A percentile compares a stretch with the other conserved stretches of the same genome.
These are phyloP conservation scores for Sthenelais limicola DNA, from an alignment of 2,888 invertebrate genomes.

Conservation along the genomic window DNA sequence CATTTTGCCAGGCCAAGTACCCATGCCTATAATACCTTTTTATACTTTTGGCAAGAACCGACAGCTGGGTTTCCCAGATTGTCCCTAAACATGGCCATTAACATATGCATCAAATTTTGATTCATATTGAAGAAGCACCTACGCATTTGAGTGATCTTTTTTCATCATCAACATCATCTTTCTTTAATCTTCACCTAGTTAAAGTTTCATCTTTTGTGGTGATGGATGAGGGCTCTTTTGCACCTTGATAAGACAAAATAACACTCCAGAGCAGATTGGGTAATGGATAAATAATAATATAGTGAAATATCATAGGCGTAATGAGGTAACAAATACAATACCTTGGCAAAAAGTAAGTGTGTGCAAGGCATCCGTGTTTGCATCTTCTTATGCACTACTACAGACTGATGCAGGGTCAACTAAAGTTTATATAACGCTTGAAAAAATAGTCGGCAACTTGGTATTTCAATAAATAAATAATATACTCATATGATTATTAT, in stretches of 20 bases:
- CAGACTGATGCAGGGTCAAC: too few species aligned
- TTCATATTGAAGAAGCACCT: slow-evolving; percentile 33
- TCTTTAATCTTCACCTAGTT: too few species aligned
- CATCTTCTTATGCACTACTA: too few species aligned
- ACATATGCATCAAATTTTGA: slow-evolving; percentile 9
- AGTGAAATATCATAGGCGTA: slow-evolving; percentile 6
- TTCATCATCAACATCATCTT: too few species aligned
- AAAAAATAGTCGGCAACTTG: too few species aligned
- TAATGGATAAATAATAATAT: slow-evolving; percentile 36
- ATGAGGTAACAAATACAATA: slow-evolving; percentile 31
- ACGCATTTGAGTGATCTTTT: slow-evolving; percentile 26
- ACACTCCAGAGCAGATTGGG: slow-evolving; percentile 31
- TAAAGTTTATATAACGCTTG: too few species aligned
- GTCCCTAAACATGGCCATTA: slow-evolving; percentile 30
- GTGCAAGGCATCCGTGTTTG: slow-evolving; percentile 22
- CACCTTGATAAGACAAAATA: slow-evolving; percentile 29
- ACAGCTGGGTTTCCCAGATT: slow-evolving; percentile 34
- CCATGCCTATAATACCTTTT: slow-evolving; percentile 31
- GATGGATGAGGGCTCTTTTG: too few species aligned
- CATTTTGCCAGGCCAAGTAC: background rate
- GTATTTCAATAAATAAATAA: too few species aligned
- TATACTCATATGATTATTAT: too few species aligned
- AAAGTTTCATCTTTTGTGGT: too few species aligned
- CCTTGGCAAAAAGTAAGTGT: slow-evolving; percentile 11
- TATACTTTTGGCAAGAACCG: slow-evolving; percentile 32